Conservation (phyloP, 2,888 invertebrate genomes). For the Gnatocerus cornutus region DNA sequence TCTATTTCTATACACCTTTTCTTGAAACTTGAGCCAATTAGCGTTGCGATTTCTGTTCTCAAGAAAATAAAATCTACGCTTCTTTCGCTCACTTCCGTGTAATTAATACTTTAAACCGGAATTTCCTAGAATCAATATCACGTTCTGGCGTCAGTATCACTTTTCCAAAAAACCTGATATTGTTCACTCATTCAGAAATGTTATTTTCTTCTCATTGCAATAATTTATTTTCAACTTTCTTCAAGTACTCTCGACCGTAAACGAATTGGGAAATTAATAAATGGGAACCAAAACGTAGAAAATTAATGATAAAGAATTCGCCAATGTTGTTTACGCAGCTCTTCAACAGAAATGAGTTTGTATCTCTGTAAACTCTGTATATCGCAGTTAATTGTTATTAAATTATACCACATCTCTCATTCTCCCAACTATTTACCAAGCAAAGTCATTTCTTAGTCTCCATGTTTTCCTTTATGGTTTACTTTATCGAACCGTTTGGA, state of each 20-base stretch:
- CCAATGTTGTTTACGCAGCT: neutral
- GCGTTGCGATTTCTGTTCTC: neutral
- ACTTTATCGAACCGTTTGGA: no score
- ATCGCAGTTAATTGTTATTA: neutral
- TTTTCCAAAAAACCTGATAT: no score
- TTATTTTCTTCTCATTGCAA: neutral
- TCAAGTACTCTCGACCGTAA: neutral
- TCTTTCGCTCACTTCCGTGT: neutral
- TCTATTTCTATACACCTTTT: no score
- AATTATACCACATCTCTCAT: neutral
- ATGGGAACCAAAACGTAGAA: neutral
- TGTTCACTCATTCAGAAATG: neutral
- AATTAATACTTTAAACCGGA: conserved; percentile 21
- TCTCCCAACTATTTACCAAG: neutral
- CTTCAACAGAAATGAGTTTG: neutral
- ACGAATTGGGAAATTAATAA: neutral
- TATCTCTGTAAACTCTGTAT: neutral
- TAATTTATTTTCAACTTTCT: neutral
- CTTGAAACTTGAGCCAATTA: neutral
- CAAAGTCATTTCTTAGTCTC: neutral
- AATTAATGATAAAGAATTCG: neutral
- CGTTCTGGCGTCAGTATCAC: no score
- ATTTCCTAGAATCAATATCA: conserved; percentile 11
- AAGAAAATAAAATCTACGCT: conserved; percentile 6
- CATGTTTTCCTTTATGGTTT: no score